Base-by-base conservation (phyloP, 2,797 vertebrate genomes). In the Tadarida brasiliensis region DNA sequence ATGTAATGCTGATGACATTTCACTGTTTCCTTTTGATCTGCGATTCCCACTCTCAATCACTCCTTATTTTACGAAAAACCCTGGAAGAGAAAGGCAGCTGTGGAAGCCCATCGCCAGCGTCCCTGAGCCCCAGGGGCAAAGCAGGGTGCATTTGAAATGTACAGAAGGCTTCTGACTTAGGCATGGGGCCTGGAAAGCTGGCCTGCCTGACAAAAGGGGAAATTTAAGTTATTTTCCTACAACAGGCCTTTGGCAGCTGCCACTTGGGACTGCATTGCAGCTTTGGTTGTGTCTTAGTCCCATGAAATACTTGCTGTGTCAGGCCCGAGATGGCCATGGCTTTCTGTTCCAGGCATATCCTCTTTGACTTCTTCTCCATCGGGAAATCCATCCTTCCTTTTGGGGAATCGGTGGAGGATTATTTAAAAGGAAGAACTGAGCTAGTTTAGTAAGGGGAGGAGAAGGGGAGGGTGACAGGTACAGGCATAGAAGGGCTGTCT, bases 1-100 rank as follows among this genome's bases (percentile, higher is more conserved):
- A 98, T 98, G 98, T 98, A 98, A 98, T 98, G 98, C 97, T 97
- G 98, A 98, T 98, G 98, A 98, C 98, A 98, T 98, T 98, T 98
- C 96, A 57, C 97, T 97, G 96, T 97, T 97, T 98, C 95, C 97
- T 97, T 98, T 98, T 98, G 98, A 98, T 98, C 97, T 98, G 97
- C 97, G 98, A 97, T 98, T 98, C 97, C 97, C 97, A 97, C 97
- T 98, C 97, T 98, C 97, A 96, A 97, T 98, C 98, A 98, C 94
- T 98, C 96, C 96, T 98, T 96, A 85, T 97, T 98, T 97, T 97
- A 96, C 93, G 96, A 98, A 98, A 98, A 65, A 96, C 94, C 96
- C 57, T 96, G 97, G 97, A 90, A 95, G 95, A 92, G 96, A 95
- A 96, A 97, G 91, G 87, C 96, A 95, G 96, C 92, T 47, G 71